Conservation (phyloP, 1,140 invertebrate species). For the Micrasema longulum region DNA sequence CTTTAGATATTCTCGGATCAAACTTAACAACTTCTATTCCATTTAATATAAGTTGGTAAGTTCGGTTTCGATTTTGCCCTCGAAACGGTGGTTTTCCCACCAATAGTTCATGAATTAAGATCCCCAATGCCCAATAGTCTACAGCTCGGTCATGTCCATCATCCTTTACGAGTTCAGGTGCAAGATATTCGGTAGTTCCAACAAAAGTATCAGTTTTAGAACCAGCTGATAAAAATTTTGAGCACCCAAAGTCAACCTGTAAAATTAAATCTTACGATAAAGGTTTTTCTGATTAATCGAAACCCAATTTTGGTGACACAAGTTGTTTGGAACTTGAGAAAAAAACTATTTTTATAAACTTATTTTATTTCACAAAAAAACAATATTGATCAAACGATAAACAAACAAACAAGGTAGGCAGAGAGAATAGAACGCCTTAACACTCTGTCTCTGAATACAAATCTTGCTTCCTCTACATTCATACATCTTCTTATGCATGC, state of each 20-base stretch:
- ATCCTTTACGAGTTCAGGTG: conserved; percentile 94
- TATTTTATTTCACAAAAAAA: too few species aligned
- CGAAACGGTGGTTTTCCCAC: conserved; percentile 95
- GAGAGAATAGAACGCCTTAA: too few species aligned
- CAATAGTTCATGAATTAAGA: conserved; percentile 92
- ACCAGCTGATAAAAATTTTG: conserved; percentile 87
- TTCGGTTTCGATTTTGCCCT: conserved; percentile 91
- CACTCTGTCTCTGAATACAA: too few species aligned
- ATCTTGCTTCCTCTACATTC: too few species aligned
- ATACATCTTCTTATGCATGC: too few species aligned
- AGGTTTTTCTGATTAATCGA: too few species aligned
- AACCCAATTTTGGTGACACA: too few species aligned
- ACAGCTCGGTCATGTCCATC: conserved; percentile 93
- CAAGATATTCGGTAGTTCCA: conserved; percentile 92
- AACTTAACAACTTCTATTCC: conserved; percentile 92
- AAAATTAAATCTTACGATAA: too few species aligned
- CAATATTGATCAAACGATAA: too few species aligned
- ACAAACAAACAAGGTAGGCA: too few species aligned
- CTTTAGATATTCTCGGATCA: conserved; percentile 80
- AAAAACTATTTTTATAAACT: too few species aligned
- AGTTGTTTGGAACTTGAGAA: too few species aligned
- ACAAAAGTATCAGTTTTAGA: conserved; percentile 98
- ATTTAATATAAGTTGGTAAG: conserved; percentile 94
- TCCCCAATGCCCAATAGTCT: conserved; percentile 96
- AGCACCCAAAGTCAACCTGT: conserved; percentile 97